A percentile compares a stretch with the other conserved stretches of the same genome.
phyloP scores from a whole-genome alignment of 1,140 invertebrate species.

The Pseudomyrmex dendroicus region DNA sequence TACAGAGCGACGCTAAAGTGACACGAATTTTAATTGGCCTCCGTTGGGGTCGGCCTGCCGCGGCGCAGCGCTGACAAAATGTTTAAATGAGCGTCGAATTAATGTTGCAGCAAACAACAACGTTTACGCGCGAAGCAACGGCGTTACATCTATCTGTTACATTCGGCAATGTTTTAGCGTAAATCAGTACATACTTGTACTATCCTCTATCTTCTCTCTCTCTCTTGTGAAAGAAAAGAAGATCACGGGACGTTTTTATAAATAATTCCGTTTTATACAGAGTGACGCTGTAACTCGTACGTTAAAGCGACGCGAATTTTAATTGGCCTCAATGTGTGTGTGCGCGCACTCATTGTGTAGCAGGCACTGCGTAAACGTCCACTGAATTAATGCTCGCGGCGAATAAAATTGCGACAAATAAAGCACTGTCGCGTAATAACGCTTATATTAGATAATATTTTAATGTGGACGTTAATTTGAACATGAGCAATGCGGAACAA shows the following conservation, averaged over 20 bases:
- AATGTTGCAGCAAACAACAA: constrained; percentile 26
- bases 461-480: no score
- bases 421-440: constrained; percentile 1
- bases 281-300: constrained; percentile 10
- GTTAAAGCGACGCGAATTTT: constrained; percentile 42
- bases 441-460: background rate
- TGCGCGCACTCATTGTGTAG: background rate
- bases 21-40: constrained; percentile 49
- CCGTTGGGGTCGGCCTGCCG: background rate
- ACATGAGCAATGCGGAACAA: no score
- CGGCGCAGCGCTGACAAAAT: constrained; percentile 20
- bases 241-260: background rate
- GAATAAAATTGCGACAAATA: constrained; percentile 1
- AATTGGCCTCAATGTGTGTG: constrained; percentile 30
- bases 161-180: constrained; percentile 24
- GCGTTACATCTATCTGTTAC: background rate
- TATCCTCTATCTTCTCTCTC: background rate
- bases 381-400: background rate
- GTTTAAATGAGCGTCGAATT: constrained; percentile 48
- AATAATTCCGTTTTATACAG: constrained; percentile 17
- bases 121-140: constrained; percentile 1
- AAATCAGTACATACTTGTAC: constrained; percentile 16
- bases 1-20: constrained; percentile 40
- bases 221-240: background rate
- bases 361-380: background rate